Evolutionary conservation across 1,140 invertebrate genomes (phyloP), one percentile per base, ranked within the genome.

Genomic region (Vollenhovia emeryi): DNA sequence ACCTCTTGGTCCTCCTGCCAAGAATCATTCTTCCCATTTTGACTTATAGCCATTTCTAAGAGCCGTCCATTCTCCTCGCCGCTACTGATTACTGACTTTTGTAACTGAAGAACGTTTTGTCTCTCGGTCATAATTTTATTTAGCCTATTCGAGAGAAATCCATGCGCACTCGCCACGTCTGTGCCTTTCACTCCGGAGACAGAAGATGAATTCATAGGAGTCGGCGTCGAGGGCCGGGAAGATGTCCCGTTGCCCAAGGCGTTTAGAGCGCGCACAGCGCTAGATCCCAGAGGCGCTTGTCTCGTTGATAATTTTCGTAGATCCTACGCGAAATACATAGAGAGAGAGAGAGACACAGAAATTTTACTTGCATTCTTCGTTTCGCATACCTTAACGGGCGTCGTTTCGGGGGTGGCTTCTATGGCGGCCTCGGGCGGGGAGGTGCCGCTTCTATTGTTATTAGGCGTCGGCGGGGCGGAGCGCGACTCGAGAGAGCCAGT

Each of bases 331-430:
- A 40, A 52, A 71, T 43, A 21, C n/a, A 24, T 74, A 24, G n/a
- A n/a, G n/a, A n/a, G n/a, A n/a, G n/a, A n/a, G n/a, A n/a, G n/a
- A n/a, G n/a, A n/a, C n/a, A n/a, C n/a, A n/a, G n/a, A n/a, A n/a
- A 40, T 50, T 43, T 43, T 3, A 18, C 11, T 48, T 57, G 21
- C 3, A 15, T 40, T 30, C n/a, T n/a, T 96, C 7, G n/a, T 18
- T 24, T 40, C 7, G 11, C 27, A 40, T 96, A 96, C 97, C 92
- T 97, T 97, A 0, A 98, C 96, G 1, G 98, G 97, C 40, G 98
- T 98, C 36, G 97, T 98, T 95, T 98, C 98, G 3, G 98, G 98
- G 9, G 98, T 98, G 7, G 98, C 98, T 95, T 98, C 98, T 40
- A 98, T 96, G 48, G 97, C 98, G 13, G 97, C 97, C 94, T 98